Evolutionary conservation across 2,797 vertebrate genomes (phyloP).

Genomic region (Typhlichthys subterraneus): DNA sequence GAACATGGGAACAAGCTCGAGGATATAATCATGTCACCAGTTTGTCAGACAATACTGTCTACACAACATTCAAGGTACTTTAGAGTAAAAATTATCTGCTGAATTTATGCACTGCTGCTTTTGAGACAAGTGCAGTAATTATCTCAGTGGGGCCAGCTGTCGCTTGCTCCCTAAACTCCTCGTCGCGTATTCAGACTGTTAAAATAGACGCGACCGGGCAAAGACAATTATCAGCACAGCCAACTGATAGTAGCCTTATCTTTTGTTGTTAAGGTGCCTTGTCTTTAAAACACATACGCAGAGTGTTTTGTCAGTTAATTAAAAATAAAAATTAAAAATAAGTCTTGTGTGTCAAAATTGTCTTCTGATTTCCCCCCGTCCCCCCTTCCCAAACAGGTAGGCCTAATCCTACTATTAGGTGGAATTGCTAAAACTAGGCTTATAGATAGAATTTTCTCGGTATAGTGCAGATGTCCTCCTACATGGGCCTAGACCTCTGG

Average conservation of each 20-base stretch:
- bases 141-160: constrained; percentile 3
- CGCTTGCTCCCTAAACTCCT: neutral
- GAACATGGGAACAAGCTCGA: neutral
- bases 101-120: neutral
- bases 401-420: too few species aligned
- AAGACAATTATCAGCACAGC: neutral
- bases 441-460: too few species aligned
- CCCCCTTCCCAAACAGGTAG: too few species aligned
- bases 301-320: neutral
- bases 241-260: neutral
- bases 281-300: neutral
- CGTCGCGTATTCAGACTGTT: neutral
- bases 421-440: too few species aligned
- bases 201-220: neutral
- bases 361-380: too few species aligned
- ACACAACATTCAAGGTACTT: neutral
- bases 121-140: constrained; percentile 9
- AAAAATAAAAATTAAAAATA: neutral
- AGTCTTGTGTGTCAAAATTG: too few species aligned
- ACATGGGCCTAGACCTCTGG: too few species aligned
- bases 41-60: neutral
- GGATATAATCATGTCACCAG: neutral
- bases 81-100: neutral
- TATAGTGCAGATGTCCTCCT: too few species aligned
- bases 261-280: neutral